phyloP scores from a whole-genome alignment of 2,797 vertebrate genomes.

The Chromis chromis region DNA sequence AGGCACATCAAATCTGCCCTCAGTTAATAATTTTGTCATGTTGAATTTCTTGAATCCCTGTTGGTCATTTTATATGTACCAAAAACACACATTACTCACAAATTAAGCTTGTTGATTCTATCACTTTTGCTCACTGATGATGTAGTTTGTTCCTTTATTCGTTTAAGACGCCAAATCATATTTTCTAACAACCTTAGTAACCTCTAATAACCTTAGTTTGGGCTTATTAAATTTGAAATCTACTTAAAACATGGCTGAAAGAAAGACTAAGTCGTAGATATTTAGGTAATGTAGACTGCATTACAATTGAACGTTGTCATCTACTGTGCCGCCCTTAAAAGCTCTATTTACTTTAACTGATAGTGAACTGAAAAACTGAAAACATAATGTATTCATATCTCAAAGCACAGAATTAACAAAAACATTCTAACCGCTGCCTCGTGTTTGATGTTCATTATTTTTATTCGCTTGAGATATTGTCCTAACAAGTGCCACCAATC shows the following conservation, averaged over 20 bases:
- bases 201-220: no score
- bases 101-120: neutral
- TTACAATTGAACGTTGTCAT: no score
- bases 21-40: neutral
- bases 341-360: neutral
- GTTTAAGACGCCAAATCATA: neutral
- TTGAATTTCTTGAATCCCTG: neutral
- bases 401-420: neutral
- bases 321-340: no score
- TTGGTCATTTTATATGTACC: neutral
- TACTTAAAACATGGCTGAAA: neutral
- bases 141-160: slow-evolving; percentile 1
- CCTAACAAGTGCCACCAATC: neutral
- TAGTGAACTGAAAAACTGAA: neutral
- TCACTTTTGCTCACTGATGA: neutral
- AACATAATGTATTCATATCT: neutral
- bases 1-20: neutral
- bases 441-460: neutral
- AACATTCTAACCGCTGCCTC: no score
- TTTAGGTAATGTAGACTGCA: neutral
- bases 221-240: neutral
- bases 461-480: neutral
- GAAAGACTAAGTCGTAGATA: neutral
- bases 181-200: neutral
- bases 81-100: neutral